Evolutionary conservation across 2,797 vertebrate genomes (phyloP).

Genomic region (Cynopterus sphinx): DNA sequence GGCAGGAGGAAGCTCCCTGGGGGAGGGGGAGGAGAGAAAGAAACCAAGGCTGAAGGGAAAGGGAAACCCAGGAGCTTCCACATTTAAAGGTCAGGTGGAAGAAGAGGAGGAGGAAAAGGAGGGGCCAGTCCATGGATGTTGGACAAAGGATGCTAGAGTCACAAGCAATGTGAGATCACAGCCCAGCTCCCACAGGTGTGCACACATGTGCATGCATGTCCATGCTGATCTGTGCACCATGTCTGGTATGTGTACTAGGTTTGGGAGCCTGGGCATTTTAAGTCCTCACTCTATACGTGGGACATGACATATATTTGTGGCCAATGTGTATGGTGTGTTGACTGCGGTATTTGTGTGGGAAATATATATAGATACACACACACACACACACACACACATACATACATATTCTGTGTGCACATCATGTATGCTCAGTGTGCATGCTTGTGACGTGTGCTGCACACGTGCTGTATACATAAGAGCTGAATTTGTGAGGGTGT

Average conservation of each 20-base stretch:
- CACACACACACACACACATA: fast-evolving
- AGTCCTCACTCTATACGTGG: not conserved
- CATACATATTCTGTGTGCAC: fast-evolving
- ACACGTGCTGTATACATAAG: not conserved
- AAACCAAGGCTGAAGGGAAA: not conserved
- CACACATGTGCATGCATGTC: fast-evolving
- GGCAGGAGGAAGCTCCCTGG: slow-evolving; percentile 49
- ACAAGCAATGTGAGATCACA: not conserved
- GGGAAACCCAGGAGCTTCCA: not conserved
- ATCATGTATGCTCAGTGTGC: fast-evolving
- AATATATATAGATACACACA: too few relatives aligned
- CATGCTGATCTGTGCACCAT: not conserved
- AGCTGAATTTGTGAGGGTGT: not conserved
- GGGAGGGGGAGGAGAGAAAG: not conserved
- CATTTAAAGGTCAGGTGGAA: not conserved
- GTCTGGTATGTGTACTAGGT: too few relatives aligned
- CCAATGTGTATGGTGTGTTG: not conserved
- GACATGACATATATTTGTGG: not conserved
- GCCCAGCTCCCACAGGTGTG: not conserved
- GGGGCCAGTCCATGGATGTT: not conserved
- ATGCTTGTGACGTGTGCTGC: not conserved
- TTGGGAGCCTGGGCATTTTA: not conserved
- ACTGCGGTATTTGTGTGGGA: not conserved
- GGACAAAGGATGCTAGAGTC: not conserved
- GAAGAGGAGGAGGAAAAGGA: not conserved